Evolutionary conservation across 53 echinoderm and acorn worm genomes (phyloP).

Genomic region (Echinometra lucunter): DNA sequence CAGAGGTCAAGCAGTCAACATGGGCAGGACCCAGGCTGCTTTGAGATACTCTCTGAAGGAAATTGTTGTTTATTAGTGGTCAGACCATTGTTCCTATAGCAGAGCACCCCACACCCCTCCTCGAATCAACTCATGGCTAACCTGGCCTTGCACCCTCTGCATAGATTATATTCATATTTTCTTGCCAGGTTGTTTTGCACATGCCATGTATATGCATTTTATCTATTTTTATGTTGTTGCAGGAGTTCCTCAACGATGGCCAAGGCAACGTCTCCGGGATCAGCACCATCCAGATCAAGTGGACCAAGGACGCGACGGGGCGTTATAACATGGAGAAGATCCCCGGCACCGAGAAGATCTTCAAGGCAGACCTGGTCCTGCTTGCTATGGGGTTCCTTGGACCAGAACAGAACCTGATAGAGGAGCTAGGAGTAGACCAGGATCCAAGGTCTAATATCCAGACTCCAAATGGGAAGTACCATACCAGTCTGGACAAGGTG

Average conservation of each 20-base stretch:
- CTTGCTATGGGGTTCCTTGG: conserved; percentile 99
- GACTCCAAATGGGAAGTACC: conserved; percentile 87
- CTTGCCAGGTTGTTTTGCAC: no score
- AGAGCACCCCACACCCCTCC: no score
- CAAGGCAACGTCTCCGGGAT: conserved; percentile 92
- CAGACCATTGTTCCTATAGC: background rate
- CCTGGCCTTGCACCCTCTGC: no score
- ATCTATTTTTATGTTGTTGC: background rate
- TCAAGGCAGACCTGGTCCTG: conserved; percentile 96
- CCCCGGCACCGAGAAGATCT: conserved; percentile 83
- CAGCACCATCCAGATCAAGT: conserved; percentile 85
- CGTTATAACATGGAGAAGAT: conserved; percentile 93
- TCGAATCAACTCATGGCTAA: no score
- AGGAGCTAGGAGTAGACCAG: conserved; percentile 86
- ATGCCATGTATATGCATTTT: no score
- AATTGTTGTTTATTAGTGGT: conserved; percentile 16
- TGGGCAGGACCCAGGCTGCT: conserved; percentile 94
- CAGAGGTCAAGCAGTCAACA: conserved; percentile 93
- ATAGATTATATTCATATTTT: no score
- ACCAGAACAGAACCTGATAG: conserved; percentile 86
- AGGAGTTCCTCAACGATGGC: conserved; percentile 95
- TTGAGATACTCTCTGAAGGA: conserved; percentile 95
- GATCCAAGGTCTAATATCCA: conserved; percentile 92
- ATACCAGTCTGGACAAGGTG: conserved; percentile 86
- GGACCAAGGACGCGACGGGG: conserved; percentile 84